Conservation (phyloP, 2,113 vertebrate genomes). For the Tetraodon nigroviridis region DNA sequence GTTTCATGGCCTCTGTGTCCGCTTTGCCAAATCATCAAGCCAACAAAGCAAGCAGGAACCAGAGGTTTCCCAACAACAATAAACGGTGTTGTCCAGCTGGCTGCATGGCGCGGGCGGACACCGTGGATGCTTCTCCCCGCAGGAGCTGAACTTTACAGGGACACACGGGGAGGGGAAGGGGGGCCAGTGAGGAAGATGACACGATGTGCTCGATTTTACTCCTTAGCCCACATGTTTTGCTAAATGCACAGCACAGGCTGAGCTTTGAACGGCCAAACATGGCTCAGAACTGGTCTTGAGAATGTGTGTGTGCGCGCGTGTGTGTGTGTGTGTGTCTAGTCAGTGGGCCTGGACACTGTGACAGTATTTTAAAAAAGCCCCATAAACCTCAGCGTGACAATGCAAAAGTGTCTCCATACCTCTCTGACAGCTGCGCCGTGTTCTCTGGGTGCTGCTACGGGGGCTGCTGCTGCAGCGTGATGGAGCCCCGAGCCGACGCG, state of each 20-base stretch:
- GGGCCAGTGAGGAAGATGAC: slow-evolving; percentile 6
- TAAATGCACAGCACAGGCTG: background rate
- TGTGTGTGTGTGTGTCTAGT: slow-evolving; percentile 52
- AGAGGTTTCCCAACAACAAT: background rate
- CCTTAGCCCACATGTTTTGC: no score
- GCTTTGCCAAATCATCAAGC: background rate
- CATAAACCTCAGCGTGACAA: slow-evolving; percentile 7
- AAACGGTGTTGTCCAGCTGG: background rate
- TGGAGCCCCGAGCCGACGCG: slow-evolving; percentile 31
- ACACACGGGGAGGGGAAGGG: background rate
- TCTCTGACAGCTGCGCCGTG: slow-evolving; percentile 54
- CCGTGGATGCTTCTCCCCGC: slow-evolving; percentile 17
- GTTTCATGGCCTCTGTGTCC: background rate
- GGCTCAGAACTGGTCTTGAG: slow-evolving; percentile 28
- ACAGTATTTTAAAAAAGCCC: background rate
- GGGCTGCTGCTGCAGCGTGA: slow-evolving; percentile 23
- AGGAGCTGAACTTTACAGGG: background rate
- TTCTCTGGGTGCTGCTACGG: slow-evolving; percentile 37
- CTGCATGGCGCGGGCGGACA: background rate
- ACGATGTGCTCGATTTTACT: slow-evolving; percentile 19
- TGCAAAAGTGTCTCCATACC: slow-evolving; percentile 48
- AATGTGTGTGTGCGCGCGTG: slow-evolving; percentile 27
- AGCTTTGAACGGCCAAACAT: background rate
- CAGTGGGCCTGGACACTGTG: slow-evolving; percentile 29
- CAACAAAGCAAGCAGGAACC: background rate